Percentiles rank a stretch among this genome's conserved stretches.
Evolutionary conservation across 1,140 invertebrate genomes (phyloP).

Genomic region (Phymastichus coffea): DNA sequence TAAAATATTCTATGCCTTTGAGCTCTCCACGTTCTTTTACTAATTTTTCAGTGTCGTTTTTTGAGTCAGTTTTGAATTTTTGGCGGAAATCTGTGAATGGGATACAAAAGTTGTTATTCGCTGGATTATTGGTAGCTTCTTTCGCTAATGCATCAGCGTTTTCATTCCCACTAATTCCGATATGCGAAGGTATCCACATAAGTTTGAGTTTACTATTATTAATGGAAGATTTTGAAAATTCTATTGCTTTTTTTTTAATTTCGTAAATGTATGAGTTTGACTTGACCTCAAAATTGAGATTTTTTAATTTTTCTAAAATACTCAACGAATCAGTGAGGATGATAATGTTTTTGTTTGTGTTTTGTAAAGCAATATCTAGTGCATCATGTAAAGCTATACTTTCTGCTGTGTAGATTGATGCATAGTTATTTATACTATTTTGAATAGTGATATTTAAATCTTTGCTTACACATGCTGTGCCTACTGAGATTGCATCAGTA

Average conservation of each 20-base stretch:
- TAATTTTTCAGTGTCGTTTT: not conserved
- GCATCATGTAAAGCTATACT: not conserved
- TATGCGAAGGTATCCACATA: not conserved
- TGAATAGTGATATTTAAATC: not conserved
- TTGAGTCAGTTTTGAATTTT: not conserved
- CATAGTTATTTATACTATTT: not conserved
- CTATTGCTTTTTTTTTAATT: not conserved
- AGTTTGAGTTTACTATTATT: not conserved
- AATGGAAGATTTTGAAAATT: not conserved
- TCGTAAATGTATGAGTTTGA: not conserved
- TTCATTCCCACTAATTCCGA: not conserved
- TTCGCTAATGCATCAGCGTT: not conserved
- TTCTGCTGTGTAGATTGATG: constrained; percentile 15
- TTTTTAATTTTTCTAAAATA: not conserved
- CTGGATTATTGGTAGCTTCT: not conserved
- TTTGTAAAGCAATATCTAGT: not conserved
- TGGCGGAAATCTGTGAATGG: not conserved
- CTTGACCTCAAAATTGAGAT: not conserved
- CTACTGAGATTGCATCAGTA: not conserved
- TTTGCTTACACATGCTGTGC: not conserved
- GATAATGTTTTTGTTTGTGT: not conserved
- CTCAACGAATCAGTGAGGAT: constrained; percentile 12
- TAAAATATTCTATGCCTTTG: not conserved
- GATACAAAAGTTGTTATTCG: not conserved
- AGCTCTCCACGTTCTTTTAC: not conserved